phyloP scores from a whole-genome alignment of 2,888 invertebrate genomes.

The Drosophila anomelani region DNA sequence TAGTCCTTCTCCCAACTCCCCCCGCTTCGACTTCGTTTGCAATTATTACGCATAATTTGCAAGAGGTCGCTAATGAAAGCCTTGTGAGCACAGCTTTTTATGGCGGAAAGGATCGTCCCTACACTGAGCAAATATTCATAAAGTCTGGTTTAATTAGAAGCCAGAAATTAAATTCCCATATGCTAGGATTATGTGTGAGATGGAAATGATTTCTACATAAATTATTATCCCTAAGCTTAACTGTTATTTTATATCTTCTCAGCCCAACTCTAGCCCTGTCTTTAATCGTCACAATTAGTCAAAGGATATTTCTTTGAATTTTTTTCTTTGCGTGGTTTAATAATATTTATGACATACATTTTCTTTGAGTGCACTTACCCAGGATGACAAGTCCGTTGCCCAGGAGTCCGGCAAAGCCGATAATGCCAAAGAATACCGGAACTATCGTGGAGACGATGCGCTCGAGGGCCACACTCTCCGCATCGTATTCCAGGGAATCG shows the following conservation, averaged over 20 bases:
- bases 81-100: slow-evolving; percentile 11
- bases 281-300: neutral
- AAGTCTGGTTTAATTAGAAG: too few species aligned
- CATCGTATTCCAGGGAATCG: slow-evolving; percentile 36
- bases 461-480: slow-evolving; percentile 34
- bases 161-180: neutral
- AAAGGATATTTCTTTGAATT: neutral
- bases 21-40: slow-evolving; percentile 45
- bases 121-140: too few species aligned
- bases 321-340: neutral
- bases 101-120: neutral
- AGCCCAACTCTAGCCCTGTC: neutral
- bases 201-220: neutral
- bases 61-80: slow-evolving; percentile 54
- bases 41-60: slow-evolving; percentile 75
- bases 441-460: slow-evolving; percentile 43
- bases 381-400: slow-evolving; percentile 95
- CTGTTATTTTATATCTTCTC: neutral
- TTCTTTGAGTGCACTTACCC: slow-evolving; percentile 76
- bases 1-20: neutral
- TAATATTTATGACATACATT: neutral
- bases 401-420: slow-evolving; percentile 92
- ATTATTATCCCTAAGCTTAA: neutral
- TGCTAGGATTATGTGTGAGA: neutral
- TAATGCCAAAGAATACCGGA: slow-evolving; percentile 39